phyloP scores from a whole-genome alignment of 1,140 invertebrate species.

The Papilio machaon region DNA sequence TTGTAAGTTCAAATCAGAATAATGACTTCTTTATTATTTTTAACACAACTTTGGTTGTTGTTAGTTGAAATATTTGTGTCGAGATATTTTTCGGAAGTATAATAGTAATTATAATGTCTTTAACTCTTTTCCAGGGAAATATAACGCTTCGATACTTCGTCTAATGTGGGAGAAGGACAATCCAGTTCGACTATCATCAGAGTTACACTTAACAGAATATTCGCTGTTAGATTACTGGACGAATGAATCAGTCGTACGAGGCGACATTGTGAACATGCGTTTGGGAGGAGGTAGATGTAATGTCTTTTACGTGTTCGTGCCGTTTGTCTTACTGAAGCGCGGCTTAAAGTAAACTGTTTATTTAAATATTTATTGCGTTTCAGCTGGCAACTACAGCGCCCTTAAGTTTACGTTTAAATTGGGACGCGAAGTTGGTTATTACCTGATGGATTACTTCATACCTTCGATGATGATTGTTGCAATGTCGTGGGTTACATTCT shows the following conservation, averaged over 20 bases:
- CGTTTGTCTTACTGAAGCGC: slow-evolving; percentile 34
- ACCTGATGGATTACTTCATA: slow-evolving; percentile 94
- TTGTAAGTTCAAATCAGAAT: slow-evolving; percentile 84
- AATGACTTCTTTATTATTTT: too few species aligned
- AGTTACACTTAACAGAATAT: slow-evolving; percentile 93
- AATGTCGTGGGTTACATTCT: slow-evolving; percentile 95
- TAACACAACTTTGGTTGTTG: too few species aligned
- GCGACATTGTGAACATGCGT: slow-evolving; percentile 85
- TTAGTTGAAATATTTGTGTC: background rate
- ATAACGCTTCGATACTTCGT: slow-evolving; percentile 88
- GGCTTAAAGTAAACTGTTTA: slow-evolving; percentile 16
- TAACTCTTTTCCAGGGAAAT: slow-evolving; percentile 85
- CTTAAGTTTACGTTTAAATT: slow-evolving; percentile 90
- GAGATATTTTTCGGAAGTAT: too few species aligned
- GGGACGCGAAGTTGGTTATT: slow-evolving; percentile 92
- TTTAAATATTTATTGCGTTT: slow-evolving; percentile 62
- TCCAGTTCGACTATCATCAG: slow-evolving; percentile 88
- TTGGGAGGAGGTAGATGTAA: slow-evolving; percentile 85
- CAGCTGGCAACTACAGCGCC: slow-evolving; percentile 92
- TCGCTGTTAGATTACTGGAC: slow-evolving; percentile 87
- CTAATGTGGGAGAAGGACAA: slow-evolving; percentile 89
- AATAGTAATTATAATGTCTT: background rate
- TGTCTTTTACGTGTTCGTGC: slow-evolving; percentile 62
- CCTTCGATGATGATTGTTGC: slow-evolving; percentile 94
- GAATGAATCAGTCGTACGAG: slow-evolving; percentile 86